Conservation (phyloP, 2,113 vertebrate species). For the Cyanocitta stelleri region DNA sequence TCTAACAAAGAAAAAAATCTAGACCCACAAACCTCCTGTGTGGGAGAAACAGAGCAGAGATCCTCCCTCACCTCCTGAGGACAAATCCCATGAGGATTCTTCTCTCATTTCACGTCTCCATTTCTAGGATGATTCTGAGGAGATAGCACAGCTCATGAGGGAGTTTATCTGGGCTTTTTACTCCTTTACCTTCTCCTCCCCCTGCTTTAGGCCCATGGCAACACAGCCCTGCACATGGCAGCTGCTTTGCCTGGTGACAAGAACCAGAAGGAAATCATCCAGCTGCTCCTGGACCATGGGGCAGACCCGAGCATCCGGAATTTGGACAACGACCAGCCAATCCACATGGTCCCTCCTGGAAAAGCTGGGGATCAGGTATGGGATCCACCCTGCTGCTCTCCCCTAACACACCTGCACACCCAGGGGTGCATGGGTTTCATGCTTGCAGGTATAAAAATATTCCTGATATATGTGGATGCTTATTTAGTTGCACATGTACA, state of each 20-base stretch:
- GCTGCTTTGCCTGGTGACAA: constrained; percentile 35
- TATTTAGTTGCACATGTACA: fast-evolving
- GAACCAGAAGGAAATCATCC: constrained; percentile 55
- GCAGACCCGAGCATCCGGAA: constrained; percentile 59
- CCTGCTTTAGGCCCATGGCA: constrained; percentile 49
- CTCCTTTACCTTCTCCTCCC: background rate
- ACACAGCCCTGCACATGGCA: constrained; percentile 67
- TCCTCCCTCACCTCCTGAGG: background rate
- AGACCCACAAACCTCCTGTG: background rate
- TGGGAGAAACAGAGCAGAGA: background rate
- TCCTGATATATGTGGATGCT: background rate
- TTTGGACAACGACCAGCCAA: constrained; percentile 59
- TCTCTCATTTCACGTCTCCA: background rate
- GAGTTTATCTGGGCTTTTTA: background rate
- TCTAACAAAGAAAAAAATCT: background rate
- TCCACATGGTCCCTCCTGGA: constrained; percentile 60
- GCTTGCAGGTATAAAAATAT: background rate
- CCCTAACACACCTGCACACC: background rate
- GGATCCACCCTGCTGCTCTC: background rate
- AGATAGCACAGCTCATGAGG: background rate
- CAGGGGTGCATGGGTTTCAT: fast-evolving
- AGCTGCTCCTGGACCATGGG: constrained; percentile 53
- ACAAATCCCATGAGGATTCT: background rate
- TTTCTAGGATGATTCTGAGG: background rate
- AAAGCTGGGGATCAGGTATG: constrained; percentile 54